Evolutionary conservation across 2,888 invertebrate genomes (phyloP).

Genomic region (Tachina grossa): DNA sequence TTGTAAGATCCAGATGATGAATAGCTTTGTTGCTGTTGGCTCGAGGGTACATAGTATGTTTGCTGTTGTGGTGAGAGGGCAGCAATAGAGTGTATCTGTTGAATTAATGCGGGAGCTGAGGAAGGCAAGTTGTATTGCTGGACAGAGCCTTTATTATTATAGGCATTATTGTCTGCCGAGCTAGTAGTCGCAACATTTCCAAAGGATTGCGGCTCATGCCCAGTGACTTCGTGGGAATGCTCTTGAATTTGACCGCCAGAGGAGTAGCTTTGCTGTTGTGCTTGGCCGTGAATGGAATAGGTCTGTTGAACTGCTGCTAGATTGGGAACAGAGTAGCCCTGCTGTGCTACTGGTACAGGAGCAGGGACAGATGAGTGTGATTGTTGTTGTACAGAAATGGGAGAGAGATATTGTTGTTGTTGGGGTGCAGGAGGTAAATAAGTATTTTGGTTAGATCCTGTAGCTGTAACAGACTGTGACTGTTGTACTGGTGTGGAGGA

Average conservation of each 20-base stretch:
- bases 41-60: no score
- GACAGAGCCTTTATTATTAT: slow-evolving; percentile 11
- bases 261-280: slow-evolving; percentile 46
- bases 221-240: slow-evolving; percentile 1
- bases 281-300: slow-evolving; percentile 3
- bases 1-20: no score
- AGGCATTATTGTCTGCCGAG: slow-evolving; percentile 1
- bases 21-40: no score
- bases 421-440: background rate
- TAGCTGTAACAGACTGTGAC: no score
- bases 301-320: slow-evolving; percentile 14
- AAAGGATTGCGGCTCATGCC: slow-evolving; percentile 18
- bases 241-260: slow-evolving; percentile 26
- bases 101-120: background rate
- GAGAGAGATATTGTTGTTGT: slow-evolving; percentile 32
- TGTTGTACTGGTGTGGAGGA: slow-evolving; percentile 21
- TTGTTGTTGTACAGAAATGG: slow-evolving; percentile 18
- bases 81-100: no score
- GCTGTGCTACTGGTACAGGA: slow-evolving; percentile 8
- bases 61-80: no score
- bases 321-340: slow-evolving; percentile 46
- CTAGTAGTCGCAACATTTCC: background rate
- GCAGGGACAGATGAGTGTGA: slow-evolving; percentile 33
- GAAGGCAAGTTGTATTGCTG: slow-evolving; percentile 48
- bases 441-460: background rate